Percentiles rank a stretch among this genome's conserved stretches.
Conservation (phyloP, 2,797 vertebrate genomes). For the Urophycis tenuis region DNA sequence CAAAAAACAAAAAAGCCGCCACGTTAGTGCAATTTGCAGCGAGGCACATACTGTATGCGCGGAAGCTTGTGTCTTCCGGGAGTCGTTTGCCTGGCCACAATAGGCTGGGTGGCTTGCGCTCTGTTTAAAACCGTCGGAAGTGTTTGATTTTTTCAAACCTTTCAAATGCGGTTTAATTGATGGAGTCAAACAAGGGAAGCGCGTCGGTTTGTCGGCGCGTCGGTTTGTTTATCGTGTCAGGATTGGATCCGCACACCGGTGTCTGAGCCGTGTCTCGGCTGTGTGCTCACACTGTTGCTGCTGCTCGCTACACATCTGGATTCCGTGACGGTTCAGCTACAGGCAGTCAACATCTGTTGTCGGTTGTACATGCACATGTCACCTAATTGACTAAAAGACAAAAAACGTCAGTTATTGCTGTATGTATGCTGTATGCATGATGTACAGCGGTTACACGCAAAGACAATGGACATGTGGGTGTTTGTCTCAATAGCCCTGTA, state of each 20-base stretch:
- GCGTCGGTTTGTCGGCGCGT: background rate
- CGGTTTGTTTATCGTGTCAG: constrained; percentile 10
- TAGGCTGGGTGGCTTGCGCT: background rate
- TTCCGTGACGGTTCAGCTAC: constrained; percentile 32
- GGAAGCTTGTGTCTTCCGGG: background rate
- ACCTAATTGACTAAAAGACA: constrained; percentile 25
- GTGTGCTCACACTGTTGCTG: constrained; percentile 15
- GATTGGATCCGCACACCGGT: constrained; percentile 14
- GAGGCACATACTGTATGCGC: too few species aligned
- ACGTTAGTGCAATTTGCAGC: background rate
- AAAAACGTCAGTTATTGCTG: background rate
- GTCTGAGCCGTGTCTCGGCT: constrained; percentile 7
- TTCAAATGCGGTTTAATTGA: background rate
- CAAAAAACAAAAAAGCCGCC: background rate
- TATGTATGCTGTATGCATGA: too few species aligned
- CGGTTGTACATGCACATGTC: constrained; percentile 22
- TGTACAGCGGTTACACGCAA: background rate
- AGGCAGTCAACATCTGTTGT: constrained; percentile 21
- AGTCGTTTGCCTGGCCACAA: background rate
- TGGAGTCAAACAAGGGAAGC: constrained; percentile 5
- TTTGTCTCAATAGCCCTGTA: constrained; percentile 24
- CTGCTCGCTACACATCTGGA: constrained; percentile 32
- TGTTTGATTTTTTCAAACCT: background rate
- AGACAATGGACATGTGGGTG: background rate
- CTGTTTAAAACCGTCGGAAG: background rate